phyloP scores from a whole-genome alignment of 2,888 invertebrate species.

The Merodon equestris region DNA sequence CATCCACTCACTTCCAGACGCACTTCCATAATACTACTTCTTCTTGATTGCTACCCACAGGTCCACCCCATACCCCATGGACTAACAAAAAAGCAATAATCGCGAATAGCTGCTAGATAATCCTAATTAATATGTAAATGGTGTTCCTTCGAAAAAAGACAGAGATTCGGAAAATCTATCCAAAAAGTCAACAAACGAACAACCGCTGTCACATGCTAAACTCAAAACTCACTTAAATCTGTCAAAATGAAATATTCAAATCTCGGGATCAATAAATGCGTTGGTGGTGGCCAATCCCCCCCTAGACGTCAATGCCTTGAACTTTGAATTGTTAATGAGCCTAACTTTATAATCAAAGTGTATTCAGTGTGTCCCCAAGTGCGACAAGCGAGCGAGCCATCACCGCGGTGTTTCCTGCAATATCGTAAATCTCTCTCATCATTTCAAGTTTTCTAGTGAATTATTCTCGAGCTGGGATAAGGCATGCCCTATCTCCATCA shows the following conservation, averaged over 20 bases:
- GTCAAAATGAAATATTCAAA: constrained; percentile 56
- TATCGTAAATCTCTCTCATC: constrained; percentile 44
- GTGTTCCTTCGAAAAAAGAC: too few relatives aligned
- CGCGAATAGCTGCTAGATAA: too few relatives aligned
- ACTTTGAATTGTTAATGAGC: neutral
- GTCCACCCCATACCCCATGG: too few relatives aligned
- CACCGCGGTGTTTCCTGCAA: constrained; percentile 5
- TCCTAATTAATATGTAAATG: too few relatives aligned
- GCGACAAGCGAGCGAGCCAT: neutral
- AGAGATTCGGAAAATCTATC: constrained; percentile 8
- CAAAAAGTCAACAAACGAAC: constrained; percentile 14
- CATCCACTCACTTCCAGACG: too few relatives aligned
- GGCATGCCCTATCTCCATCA: constrained; percentile 47
- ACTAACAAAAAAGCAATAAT: too few relatives aligned
- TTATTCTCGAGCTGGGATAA: constrained; percentile 35
- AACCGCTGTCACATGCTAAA: neutral
- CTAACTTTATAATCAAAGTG: neutral
- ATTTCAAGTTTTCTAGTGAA: constrained; percentile 54
- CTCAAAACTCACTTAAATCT: constrained; percentile 19
- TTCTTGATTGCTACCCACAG: too few relatives aligned
- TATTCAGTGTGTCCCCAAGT: neutral
- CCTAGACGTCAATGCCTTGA: neutral
- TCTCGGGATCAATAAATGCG: constrained; percentile 37
- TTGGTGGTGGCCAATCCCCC: neutral
- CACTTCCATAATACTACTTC: too few relatives aligned